Base-by-base conservation (phyloP, 2,797 vertebrate species). In the Clarias platycephalus region DNA sequence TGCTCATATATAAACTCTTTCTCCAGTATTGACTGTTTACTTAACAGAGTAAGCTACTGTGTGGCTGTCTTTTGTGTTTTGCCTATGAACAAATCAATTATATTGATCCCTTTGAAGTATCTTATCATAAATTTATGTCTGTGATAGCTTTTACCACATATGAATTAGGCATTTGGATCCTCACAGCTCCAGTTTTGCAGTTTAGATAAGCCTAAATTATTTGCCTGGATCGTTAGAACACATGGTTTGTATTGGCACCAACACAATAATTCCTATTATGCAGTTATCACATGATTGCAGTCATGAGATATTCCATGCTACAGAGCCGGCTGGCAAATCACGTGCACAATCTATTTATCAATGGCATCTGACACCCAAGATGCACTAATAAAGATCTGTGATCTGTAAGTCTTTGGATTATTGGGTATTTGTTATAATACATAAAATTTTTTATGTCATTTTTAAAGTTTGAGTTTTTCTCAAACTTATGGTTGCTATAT, bases 201-300 rank as follows among this genome's bases (percentile, higher is more conserved):
- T 18, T 57, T 53, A 26, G 15, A 81, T 40, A 58, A 44, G 28
- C 24, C 70, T 20, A 53, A 15, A 2, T 70, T 37, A 26, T 58
- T 49, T 86, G 18, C 22, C 7, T 71, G 5, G 8, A 74, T 70
- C 12, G 79, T 77, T 55, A 31, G n/a, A 80, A 60, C 81, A 74
- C 68, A 72, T 74, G 70, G 40, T 81, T 70, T 68, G 58, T 81
- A 10, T 53, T 80, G 81, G 83, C 63, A 81, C 70, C 77, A 66
- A 86, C 85, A 89, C 82, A 86, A 84, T 81, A 64, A 37, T 20
- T 66, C 72, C 84, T 87, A 60, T 82, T 85, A 80, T 78, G 20
- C 81, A 63, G 9, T 44, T 16, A 84, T 88, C 92, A 91, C 91
- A 92, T 94, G 93, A 91, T 88, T 78, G 81, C 26, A 88, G 90